Evolutionary conservation across 2,797 vertebrate species (phyloP), one percentile per base, ranked within the genome.

Genomic region (Eulemur rubriventer): DNA sequence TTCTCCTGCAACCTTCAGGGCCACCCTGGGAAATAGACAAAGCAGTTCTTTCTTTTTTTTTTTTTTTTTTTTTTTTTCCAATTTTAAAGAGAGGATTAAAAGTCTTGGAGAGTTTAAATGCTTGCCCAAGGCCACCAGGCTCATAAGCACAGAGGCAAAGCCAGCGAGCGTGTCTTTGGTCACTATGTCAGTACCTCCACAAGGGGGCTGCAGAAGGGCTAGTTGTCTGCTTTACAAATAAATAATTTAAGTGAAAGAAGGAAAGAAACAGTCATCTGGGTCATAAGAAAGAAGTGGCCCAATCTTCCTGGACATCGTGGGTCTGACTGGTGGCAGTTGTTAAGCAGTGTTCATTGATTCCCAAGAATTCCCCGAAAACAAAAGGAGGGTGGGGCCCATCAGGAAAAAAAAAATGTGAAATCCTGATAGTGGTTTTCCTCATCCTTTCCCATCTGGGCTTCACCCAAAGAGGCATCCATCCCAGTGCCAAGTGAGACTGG

Each of bases 401-500:
- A 57, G 22, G 14, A 86, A 83, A 92, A 86, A 83, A 92, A 86
- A 91, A 76, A 90, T 59, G 38, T 22, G 46, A 48, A 94, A 67
- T 73, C 48, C n/a, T 70, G 17, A 72, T 30, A 55, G n/a, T 52
- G 13, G 57, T 76, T 96, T 94, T 75, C 63, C 14, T 72, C 57
- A 76, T 69, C 75, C 22, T 22, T 91, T 83, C 57, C 35, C 43
- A 30, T 88, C 81, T 86, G 75, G 78, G 80, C 43, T 52, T 95
- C 88, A 94, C 70, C 92, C 90, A 92, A 94, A 90, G 61, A 97
- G 78, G 73, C 88, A 90, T 46, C 83, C 33, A 96, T 63, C 61
- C 75, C 18, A 6, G 63, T 83, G 96, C 96, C 97, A 98, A 98
- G 41, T 67, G 72, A 96, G 90, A 95, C 95, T 96, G 95, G 91